Evolutionary conservation across 1,140 invertebrate genomes (phyloP).

Genomic region (Platorchestia sp.): DNA sequence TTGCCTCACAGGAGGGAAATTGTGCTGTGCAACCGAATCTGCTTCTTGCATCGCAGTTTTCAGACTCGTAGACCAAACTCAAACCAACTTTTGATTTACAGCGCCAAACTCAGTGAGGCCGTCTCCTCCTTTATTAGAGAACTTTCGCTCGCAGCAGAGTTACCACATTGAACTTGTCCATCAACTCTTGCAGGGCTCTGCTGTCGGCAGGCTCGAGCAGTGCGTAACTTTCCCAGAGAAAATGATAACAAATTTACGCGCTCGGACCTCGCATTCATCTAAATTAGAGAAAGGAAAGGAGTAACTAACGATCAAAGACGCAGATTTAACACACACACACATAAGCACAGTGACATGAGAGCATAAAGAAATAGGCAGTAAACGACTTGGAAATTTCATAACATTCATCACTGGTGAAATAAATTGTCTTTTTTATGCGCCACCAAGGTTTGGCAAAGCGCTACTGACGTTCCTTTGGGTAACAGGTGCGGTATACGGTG

Average conservation of each 20-base stretch:
- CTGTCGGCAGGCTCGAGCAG: not conserved
- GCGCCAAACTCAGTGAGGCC: not conserved
- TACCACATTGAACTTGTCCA: too few relatives aligned
- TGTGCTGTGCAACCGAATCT: not conserved
- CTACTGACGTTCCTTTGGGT: too few relatives aligned
- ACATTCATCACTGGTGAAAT: too few relatives aligned
- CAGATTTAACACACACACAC: not conserved
- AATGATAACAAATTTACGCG: not conserved
- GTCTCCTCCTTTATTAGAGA: too few relatives aligned
- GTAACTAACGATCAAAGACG: not conserved
- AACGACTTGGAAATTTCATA: too few relatives aligned
- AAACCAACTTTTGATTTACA: not conserved
- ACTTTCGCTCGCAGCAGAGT: too few relatives aligned
- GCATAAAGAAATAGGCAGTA: too few relatives aligned
- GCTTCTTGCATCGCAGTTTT: not conserved
- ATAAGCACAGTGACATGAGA: too few relatives aligned
- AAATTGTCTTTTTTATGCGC: too few relatives aligned
- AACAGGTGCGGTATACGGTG: too few relatives aligned
- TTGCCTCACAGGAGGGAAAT: too few relatives aligned
- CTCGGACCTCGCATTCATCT: not conserved
- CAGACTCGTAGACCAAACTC: not conserved
- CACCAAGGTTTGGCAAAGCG: too few relatives aligned
- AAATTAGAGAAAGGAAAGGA: not conserved
- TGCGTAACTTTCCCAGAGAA: not conserved
- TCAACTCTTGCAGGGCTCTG: not conserved